phyloP scores from a whole-genome alignment of 2,113 vertebrate genomes.

The Nannobrachium achirus region DNA sequence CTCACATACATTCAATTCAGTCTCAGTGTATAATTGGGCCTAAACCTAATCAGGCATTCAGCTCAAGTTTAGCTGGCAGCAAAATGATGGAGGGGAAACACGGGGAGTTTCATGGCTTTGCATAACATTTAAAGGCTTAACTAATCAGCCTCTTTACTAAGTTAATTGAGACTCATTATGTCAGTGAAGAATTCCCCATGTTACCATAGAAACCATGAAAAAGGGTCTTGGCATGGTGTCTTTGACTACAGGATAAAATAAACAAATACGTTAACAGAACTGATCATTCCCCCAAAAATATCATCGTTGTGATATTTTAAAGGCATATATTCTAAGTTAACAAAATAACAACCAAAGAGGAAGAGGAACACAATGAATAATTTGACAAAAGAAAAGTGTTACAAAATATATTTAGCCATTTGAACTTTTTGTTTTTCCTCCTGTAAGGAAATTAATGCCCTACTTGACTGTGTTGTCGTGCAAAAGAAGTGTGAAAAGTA shows the following conservation, averaged over 20 bases:
- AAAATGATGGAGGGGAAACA: constrained; percentile 46
- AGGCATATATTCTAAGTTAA: too few species aligned
- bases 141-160: constrained; percentile 69
- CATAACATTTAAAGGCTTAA: constrained; percentile 64
- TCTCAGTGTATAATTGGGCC: constrained; percentile 14
- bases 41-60: constrained; percentile 65
- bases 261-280: constrained; percentile 40
- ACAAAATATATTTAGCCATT: constrained; percentile 15
- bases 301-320: not conserved
- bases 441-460: too few species aligned
- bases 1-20: constrained; percentile 48
- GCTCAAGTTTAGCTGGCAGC: constrained; percentile 60
- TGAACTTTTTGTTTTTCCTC: too few species aligned
- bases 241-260: constrained; percentile 38
- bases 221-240: constrained; percentile 53
- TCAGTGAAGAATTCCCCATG: constrained; percentile 63
- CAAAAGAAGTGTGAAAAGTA: too few species aligned
- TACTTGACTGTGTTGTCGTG: too few species aligned
- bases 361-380: constrained; percentile 7
- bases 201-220: constrained; percentile 73
- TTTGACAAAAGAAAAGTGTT: not conserved
- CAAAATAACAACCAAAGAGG: constrained; percentile 58
- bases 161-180: constrained; percentile 70
- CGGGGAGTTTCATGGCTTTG: constrained; percentile 61
- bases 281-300: constrained; percentile 13